Percentiles rank a stretch among this genome's conserved stretches.
Conservation (phyloP, 2,888 invertebrate genomes). For the Scaptomyza reducta region DNA sequence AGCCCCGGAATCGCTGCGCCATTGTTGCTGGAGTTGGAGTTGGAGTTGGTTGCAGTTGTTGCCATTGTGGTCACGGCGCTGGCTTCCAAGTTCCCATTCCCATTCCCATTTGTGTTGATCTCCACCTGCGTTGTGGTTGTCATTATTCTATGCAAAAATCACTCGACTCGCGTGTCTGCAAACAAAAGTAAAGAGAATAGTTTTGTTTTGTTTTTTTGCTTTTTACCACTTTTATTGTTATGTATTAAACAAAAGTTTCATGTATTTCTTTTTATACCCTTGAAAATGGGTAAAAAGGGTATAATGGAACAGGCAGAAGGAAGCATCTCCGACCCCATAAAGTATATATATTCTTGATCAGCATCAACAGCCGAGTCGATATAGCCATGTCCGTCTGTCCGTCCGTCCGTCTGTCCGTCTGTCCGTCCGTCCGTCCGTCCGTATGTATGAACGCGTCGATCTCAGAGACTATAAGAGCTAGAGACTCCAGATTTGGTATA, state of each 20-base stretch:
- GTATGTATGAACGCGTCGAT: no score
- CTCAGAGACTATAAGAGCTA: no score
- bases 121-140: conserved; percentile 70
- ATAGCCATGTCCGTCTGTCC: no score
- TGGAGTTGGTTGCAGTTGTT: conserved; percentile 27
- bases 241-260: conserved; percentile 40
- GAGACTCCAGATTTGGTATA: no score
- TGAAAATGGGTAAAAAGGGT: no score
- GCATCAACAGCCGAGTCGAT: no score
- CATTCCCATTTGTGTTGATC: conserved; percentile 46
- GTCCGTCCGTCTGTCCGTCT: no score
- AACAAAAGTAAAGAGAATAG: conserved; percentile 33
- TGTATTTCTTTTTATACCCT: neutral
- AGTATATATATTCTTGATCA: no score
- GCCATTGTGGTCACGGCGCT: conserved; percentile 24
- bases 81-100: conserved; percentile 16
- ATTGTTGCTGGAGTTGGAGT: conserved; percentile 14
- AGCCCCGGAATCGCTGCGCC: conserved; percentile 14
- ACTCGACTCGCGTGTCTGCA: conserved; percentile 35
- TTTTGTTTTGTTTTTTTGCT: neutral
- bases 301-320: no score
- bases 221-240: conserved; percentile 19
- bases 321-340: no score
- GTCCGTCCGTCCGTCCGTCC: no score
- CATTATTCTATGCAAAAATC: conserved; percentile 56